Base-by-base conservation (phyloP, 2,888 invertebrate species). In the Pomacea canaliculata region DNA sequence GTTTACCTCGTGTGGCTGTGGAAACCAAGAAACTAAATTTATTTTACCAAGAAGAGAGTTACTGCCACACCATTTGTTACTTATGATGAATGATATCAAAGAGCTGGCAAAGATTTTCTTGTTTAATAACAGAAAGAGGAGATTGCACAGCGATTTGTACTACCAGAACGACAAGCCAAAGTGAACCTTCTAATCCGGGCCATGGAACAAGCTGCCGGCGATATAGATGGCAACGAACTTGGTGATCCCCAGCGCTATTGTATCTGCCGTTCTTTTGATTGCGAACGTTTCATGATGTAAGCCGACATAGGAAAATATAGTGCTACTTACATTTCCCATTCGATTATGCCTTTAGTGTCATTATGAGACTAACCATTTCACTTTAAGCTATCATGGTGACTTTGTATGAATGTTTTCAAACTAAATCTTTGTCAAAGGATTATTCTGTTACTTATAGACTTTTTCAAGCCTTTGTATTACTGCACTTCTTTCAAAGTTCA, bases 211-310 rank as follows among this genome's bases (percentile, higher is more conserved):
- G 81, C 80, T 13, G 81, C 82, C 12, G 78, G 74, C 23, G 82
- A 80, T 16, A 76, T 75, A 19, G 80, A 80, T 48, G 80, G 81
- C 23, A 56, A 56, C 16, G 51, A 56, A 16, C 51, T 56, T 13
- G 51, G 16, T 13, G 79, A 79, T 16, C 74, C 68, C 27, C 78
- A 78, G 18, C 66, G 79, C 37, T 99, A 98, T 90, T 99, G 98
- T 90, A 95, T 98, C 84, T 98, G 98, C 89, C 93, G 97, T 67
- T 95, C 97, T 12, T 96, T 97, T 0, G 98, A 98, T 89, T 96
- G 96, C 83, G 96, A 96, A 1, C 93, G 97, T 71, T 98, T 98
- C 91, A 98, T 98, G 98, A 98, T 98, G 96, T 96, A 91, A 93
- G 94, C 91, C 3, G 49, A 23, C 19, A 59, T 71, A 13, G 56